Base-by-base conservation (phyloP, 1,140 invertebrate genomes). In the Solenopsis fugax region DNA sequence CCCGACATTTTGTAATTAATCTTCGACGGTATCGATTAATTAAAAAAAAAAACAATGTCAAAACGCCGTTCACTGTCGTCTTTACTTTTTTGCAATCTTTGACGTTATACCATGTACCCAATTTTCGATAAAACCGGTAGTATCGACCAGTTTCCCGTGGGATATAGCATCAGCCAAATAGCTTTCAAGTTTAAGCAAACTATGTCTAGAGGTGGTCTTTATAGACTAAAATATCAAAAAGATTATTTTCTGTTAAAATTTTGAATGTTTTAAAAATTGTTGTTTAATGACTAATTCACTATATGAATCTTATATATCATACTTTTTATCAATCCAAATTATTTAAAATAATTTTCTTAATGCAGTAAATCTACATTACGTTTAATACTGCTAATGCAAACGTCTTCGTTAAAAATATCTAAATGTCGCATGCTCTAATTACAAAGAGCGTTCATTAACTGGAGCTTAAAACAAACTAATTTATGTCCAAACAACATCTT, bases 1-100 rank as follows among this genome's bases (percentile, higher is more conserved):
- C 41, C 6, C 18, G 16, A 62, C 37, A 4, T 5, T 18, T 13
- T 16, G 7, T 75, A 60, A 89, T 89, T 89, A 90, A 90, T 90
- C 73, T 75, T 62, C 45, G 18, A 60, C 34, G 4, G 34, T 80
- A 62, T 87, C 54, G 72, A 90, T 89, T 71, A 87, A 58, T 87
- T 50, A 48, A 7, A n/a, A 37, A 58, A 67, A 89, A 65, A 69
- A 87, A 72, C 24, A 48, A 65, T 29, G 7, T 50, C 3, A 1
- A 60, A 65, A 50, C 6, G 7, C 12, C 13, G 24, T 34, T 21
- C 41, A 41, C 48, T 41, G 4, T 45, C 9, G 4, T 2, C 50
- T 29, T 65, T 54, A 21, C 24, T 24, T 48, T 65, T 54, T 62
- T 64, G 21, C 37, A n/a, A 37, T 69, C n/a, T 80, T 54, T 80